A percentile compares a stretch with the other conserved stretches of the same genome.
These are phyloP conservation scores for Pristionchus exspectatus DNA, from an alignment of 2,888 invertebrate genomes.

Conservation along the genomic window DNA sequence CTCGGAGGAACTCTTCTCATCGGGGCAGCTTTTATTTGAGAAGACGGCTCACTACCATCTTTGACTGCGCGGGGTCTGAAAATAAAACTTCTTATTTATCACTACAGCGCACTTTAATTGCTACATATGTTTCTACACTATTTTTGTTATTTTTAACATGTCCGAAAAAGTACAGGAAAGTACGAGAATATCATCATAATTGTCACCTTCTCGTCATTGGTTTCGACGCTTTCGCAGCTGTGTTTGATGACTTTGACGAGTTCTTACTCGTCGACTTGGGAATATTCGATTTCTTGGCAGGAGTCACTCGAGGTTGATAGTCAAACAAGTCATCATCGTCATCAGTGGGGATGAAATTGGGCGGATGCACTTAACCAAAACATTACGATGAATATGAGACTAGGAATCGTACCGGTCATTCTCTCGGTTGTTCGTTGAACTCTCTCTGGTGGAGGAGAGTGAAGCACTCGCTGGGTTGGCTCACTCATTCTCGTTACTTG, in stretches of 20 bases:
- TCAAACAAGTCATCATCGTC: slow-evolving; percentile 36
- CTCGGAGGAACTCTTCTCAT: background rate
- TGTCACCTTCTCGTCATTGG: background rate
- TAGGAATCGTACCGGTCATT: slow-evolving; percentile 1
- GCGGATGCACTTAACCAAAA: slow-evolving; percentile 4
- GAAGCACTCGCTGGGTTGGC: background rate
- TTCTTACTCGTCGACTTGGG: background rate
- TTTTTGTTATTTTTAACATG: background rate
- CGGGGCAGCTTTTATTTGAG: background rate
- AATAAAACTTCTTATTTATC: background rate
- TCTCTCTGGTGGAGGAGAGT: background rate
- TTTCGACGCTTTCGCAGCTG: background rate
- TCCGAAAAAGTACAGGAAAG: background rate
- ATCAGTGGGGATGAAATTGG: slow-evolving; percentile 2
- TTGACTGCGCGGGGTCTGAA: slow-evolving; percentile 1
- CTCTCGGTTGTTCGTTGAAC: background rate
- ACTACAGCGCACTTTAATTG: too few relatives aligned
- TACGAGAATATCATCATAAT: background rate
- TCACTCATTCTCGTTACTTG: slow-evolving; percentile 20
- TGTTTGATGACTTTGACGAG: background rate
- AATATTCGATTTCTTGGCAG: background rate
- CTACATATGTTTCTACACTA: background rate
- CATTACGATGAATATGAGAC: background rate
- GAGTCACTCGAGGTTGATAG: background rate
- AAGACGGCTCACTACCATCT: background rate